Conservation (phyloP, 53 echinoderm and acorn worm species). For the Temnopleurus reevesii region DNA sequence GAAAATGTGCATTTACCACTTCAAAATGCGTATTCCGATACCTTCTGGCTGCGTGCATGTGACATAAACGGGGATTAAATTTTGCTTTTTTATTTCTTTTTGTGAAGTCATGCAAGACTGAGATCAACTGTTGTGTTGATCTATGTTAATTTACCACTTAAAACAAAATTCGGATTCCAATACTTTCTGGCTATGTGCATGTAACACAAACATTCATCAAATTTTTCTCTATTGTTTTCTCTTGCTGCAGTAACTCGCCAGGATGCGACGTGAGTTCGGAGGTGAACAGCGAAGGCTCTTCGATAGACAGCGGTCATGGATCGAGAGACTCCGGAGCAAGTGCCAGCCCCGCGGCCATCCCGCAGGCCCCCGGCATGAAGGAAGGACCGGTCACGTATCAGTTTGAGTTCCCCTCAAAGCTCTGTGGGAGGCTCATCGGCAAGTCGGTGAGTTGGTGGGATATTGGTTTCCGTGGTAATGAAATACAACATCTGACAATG, state of each 20-base stretch:
- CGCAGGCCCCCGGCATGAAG: constrained; percentile 27
- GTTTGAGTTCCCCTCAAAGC: constrained; percentile 90
- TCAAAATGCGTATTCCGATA: too few relatives aligned
- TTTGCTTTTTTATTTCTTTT: background rate
- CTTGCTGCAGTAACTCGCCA: constrained; percentile 65
- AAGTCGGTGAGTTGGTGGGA: constrained; percentile 71
- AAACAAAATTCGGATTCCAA: too few relatives aligned
- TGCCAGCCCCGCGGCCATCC: constrained; percentile 61
- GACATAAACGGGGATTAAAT: too few relatives aligned
- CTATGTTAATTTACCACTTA: too few relatives aligned
- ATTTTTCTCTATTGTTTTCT: background rate
- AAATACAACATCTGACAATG: too few relatives aligned
- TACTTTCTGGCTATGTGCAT: too few relatives aligned
- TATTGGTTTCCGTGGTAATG: too few relatives aligned
- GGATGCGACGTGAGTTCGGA: constrained; percentile 89
- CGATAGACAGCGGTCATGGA: constrained; percentile 95
- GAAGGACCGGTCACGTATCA: constrained; percentile 73
- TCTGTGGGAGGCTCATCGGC: constrained; percentile 90
- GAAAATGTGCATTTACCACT: too few relatives aligned
- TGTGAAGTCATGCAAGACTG: background rate
- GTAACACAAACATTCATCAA: background rate
- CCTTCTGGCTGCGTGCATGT: too few relatives aligned
- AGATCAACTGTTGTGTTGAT: background rate
- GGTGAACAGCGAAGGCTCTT: constrained; percentile 92
- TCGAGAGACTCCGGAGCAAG: constrained; percentile 76